A percentile compares a stretch with the other conserved stretches of the same genome.
phyloP scores from a whole-genome alignment of 2,797 vertebrate genomes.

The Valencia hispanica region DNA sequence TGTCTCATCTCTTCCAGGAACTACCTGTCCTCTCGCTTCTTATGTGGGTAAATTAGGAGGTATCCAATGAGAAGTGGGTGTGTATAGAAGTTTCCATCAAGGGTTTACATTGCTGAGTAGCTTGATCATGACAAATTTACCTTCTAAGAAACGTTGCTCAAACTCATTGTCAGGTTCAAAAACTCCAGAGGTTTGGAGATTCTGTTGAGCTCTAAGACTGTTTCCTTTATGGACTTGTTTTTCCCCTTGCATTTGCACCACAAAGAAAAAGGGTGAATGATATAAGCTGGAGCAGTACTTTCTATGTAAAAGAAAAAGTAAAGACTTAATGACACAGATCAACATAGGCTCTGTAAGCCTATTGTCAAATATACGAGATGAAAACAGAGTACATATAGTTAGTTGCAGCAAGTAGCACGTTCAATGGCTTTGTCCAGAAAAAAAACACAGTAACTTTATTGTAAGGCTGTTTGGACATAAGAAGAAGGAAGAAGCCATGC shows the following conservation, averaged over 20 bases:
- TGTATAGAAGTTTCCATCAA: conserved; percentile 35
- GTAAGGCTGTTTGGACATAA: not conserved
- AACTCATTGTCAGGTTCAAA: not conserved
- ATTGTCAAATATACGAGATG: too few relatives aligned
- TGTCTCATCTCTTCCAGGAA: conserved; percentile 60
- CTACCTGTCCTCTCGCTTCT: conserved; percentile 47
- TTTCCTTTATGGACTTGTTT: not conserved
- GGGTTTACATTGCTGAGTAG: conserved; percentile 46
- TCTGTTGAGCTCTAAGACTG: not conserved
- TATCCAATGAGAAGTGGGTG: not conserved
- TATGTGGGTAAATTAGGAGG: conserved; percentile 27
- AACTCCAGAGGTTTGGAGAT: not conserved
- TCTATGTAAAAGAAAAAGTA: not conserved
- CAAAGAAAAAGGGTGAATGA: not conserved
- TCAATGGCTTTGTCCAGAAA: not conserved
- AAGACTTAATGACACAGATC: not conserved
- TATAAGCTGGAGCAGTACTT: not conserved
- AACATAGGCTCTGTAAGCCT: too few relatives aligned
- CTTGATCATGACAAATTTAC: conserved; percentile 38
- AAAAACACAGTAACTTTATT: not conserved
- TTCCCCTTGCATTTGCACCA: not conserved
- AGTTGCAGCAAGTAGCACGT: not conserved
- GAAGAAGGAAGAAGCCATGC: not conserved
- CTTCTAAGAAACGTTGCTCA: conserved; percentile 47
- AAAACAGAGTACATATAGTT: too few relatives aligned